Base-by-base conservation (phyloP, 2,797 vertebrate species). In the Esox lucius region DNA sequence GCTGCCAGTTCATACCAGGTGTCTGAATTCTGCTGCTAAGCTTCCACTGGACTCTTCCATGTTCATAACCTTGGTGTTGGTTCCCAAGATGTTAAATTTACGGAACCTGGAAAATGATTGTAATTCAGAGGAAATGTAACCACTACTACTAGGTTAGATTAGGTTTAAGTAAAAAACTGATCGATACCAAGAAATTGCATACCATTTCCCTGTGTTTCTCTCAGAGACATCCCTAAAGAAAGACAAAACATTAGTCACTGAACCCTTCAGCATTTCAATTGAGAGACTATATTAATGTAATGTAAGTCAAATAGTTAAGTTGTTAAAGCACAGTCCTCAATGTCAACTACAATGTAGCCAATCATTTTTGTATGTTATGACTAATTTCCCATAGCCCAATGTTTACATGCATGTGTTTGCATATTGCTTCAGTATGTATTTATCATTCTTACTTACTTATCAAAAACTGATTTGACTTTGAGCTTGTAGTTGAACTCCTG, bases 21-120 rank as follows among this genome's bases (percentile, higher is more conserved):
- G 97, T 81, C 97, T 93, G 87, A 99, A 99, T 87, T 99, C 98
- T 22, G 97, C 97, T 0, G 97, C 96, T 84, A 99, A 86, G 75
- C 95, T 97, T 69, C 97, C 98, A n/a, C 98, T 98, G 1, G 97
- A 99, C 84, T 99, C 97, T 83, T 99, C 97, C 97, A 99, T 97
- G 91, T 98, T 99, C 97, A 99, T 98, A 15, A 99, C 96, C 91
- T 99, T 98, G 0, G 95, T 95, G 81, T 95, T 95, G 0, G 96
- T 97, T 70, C 96, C 96, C 89, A 98, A 85, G 85, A 98, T 97
- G 85, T 97, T 98, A 84, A 98, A 98, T 86, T 97, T 97, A n/a
- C 96, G 92, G 76, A 97, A 97, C 66, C 97, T 83, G 84, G 80
- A 24, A 12, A 0, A 22, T 42, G 2, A 61, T 24, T 11, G 11